Evolutionary conservation across 2,113 vertebrate species (phyloP).

Genomic region (Piliocolobus tephrosceles): DNA sequence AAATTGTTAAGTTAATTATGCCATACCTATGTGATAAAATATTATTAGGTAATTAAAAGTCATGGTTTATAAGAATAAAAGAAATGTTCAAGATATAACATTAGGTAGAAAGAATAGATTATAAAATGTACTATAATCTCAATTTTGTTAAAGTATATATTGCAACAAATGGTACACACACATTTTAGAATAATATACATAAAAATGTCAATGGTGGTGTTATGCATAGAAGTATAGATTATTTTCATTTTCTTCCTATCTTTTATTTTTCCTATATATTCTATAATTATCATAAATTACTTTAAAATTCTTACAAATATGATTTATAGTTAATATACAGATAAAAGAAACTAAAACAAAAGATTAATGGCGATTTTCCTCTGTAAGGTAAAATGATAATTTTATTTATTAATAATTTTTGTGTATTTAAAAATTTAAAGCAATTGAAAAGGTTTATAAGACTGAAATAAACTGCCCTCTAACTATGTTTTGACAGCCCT

Average conservation of each 20-base stretch:
- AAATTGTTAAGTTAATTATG: background rate
- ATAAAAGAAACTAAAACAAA: background rate
- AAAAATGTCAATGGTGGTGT: background rate
- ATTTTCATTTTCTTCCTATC: background rate
- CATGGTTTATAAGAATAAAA: background rate
- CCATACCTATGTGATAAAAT: background rate
- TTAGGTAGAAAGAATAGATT: background rate
- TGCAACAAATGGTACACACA: background rate
- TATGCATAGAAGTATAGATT: background rate
- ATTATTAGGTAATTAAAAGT: background rate
- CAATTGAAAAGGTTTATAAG: background rate
- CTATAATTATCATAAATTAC: background rate
- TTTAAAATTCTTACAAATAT: constrained; percentile 13
- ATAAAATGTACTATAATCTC: background rate
- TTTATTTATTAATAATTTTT: background rate
- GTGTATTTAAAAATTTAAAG: background rate
- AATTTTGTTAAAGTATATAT: background rate
- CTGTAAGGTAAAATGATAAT: background rate
- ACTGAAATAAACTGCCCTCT: background rate
- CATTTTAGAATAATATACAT: background rate
- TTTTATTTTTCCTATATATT: background rate
- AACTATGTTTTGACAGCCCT: background rate
- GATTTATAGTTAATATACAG: background rate
- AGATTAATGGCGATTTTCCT: background rate
- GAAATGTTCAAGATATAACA: background rate